phyloP scores from a whole-genome alignment of 2,888 invertebrate species.

The Ennomos erosarius region DNA sequence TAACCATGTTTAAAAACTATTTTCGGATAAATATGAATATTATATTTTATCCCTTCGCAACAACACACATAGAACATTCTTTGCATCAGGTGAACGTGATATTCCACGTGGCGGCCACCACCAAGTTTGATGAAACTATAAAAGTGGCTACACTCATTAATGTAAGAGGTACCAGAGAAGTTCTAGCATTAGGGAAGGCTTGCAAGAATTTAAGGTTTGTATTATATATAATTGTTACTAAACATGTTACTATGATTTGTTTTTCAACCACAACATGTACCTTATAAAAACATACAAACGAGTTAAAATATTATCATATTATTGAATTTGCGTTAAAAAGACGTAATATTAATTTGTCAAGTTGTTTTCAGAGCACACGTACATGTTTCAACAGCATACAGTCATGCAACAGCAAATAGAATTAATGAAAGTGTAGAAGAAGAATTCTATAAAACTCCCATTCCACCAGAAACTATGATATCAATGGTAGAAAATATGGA shows the following conservation, averaged over 20 bases:
- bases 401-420: constrained; percentile 67
- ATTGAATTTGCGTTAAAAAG: no score
- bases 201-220: constrained; percentile 35
- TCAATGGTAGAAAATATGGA: constrained; percentile 15
- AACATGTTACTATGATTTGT: no score
- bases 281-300: no score
- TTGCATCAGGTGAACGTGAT: constrained; percentile 56
- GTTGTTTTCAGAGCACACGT: constrained; percentile 44
- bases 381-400: constrained; percentile 50
- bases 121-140: constrained; percentile 93
- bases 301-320: no score
- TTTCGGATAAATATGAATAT: no score
- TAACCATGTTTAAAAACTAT: no score
- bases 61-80: no score
- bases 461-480: constrained; percentile 18
- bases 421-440: constrained; percentile 18
- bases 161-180: constrained; percentile 69
- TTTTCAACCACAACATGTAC: no score
- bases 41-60: no score
- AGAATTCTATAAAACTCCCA: constrained; percentile 12
- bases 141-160: constrained; percentile 78
- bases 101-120: constrained; percentile 66
- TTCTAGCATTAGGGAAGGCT: constrained; percentile 59
- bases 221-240: no score
- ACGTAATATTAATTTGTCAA: background rate